A percentile compares a stretch with the other conserved stretches of the same genome.
These are phyloP conservation scores for Sebastes trivittatus DNA, from an alignment of 2,797 vertebrate species.

Conservation along the genomic window DNA sequence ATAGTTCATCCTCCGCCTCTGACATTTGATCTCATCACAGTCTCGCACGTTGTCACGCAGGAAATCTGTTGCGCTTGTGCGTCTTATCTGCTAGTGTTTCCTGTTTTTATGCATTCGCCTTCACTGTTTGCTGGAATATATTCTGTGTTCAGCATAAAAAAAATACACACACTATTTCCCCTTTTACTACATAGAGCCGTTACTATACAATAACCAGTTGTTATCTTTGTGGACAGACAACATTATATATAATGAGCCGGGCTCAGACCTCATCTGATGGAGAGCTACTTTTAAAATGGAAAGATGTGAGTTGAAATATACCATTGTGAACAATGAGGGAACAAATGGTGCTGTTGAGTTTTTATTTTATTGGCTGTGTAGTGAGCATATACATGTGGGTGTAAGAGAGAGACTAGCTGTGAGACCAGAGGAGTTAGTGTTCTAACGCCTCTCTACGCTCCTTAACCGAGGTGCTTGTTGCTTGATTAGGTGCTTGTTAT, in stretches of 20 bases:
- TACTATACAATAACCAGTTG: not conserved
- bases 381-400: not conserved
- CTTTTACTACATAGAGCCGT: not conserved
- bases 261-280: not conserved
- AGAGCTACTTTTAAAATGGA: conserved; percentile 4
- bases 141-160: not conserved
- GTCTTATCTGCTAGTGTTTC: conserved; percentile 1
- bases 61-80: not conserved
- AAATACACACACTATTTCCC: not conserved
- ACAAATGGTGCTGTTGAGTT: not conserved
- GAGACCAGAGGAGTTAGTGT: not conserved
- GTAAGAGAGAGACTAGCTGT: not conserved
- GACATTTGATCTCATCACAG: not conserved
- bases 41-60: not conserved
- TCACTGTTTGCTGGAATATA: not conserved
- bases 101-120: not conserved
- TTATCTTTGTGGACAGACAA: conserved; percentile 35
- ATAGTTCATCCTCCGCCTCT: not conserved
- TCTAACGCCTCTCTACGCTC: too few species aligned
- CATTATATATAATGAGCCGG: not conserved
- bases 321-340: not conserved
- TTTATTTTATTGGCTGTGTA: not conserved
- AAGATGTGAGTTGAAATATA: not conserved
- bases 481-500: not conserved
- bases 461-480: not conserved